Evolutionary conservation across 2,797 vertebrate species (phyloP), one percentile per base, ranked within the genome.

Genomic region (Chelmon rostratus): DNA sequence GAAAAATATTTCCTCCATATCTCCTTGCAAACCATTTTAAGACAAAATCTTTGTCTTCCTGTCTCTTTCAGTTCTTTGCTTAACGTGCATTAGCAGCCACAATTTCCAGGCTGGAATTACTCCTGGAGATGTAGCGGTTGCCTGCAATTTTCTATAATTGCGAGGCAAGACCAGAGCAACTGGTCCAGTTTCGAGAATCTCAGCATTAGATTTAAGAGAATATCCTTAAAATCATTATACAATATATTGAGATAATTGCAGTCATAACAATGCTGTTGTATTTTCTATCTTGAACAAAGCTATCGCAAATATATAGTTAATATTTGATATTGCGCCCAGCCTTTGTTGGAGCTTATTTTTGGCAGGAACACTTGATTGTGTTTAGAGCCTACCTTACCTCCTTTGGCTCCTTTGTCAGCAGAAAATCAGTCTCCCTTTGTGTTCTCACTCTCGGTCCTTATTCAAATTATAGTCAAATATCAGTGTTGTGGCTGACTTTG

Each of bases 391-490:
- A 6, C 69, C 23, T 50, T 18, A 25, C 19, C 25, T 35, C 25
- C 8, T 64, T 49, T 47, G 8, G 21, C 19, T 53, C 42, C 12
- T 49, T 77, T 71, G 44, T 65, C 62, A 66, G 37, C n/a, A 62
- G 23, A 62, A 11, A 61, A 76, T 68, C 42, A 18, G 38, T 67
- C 63, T 52, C 16, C 33, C 12, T 59, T 61, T 68, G 18, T 62
- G 23, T 78, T 49, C 12, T 46, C 3, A 28, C 33, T 25, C 19
- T 35, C 67, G 46, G 47, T n/a, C 23, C 42, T 5, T 4, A 70
- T 73, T 72, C 37, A 85, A 79, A 86, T 81, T 19, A 4, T 57
- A 65, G 33, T 73, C 44, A 70, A 84, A 78, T 58, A 13, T 75
- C 33, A 58, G 38, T 33, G 19, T 54, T 53, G 2, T 25, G 18